These are phyloP conservation scores for Hydrotaea cyrtoneurina DNA, from an alignment of 2,888 invertebrate genomes.

Conservation along the genomic window DNA sequence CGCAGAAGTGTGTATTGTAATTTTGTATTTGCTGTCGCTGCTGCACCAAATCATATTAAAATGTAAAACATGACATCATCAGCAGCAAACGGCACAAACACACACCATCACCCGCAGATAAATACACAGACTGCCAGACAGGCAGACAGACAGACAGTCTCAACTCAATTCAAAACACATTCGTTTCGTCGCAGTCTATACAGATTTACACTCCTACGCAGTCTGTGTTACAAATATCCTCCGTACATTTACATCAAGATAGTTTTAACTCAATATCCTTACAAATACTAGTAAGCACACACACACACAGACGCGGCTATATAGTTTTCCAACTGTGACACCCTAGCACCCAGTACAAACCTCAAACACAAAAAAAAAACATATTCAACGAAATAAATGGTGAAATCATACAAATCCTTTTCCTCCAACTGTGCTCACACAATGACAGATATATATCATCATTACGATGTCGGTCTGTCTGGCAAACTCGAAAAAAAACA, in stretches of 20 bases:
- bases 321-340: conserved; percentile 2
- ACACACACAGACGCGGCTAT: no score
- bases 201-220: not conserved
- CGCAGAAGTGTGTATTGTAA: conserved; percentile 32
- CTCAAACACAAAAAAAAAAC: not conserved
- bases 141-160: conserved; percentile 15
- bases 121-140: conserved; percentile 29
- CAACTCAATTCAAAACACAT: conserved; percentile 26
- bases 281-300: conserved; percentile 4
- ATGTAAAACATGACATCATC: conserved; percentile 62
- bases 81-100: not conserved
- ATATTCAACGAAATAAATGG: not conserved
- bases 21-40: conserved; percentile 6
- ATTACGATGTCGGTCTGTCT: not conserved
- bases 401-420: not conserved
- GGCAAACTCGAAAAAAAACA: not conserved
- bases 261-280: conserved; percentile 62
- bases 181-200: not conserved
- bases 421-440: not conserved
- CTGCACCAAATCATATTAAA: conserved; percentile 62
- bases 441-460: not conserved
- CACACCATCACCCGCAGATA: conserved; percentile 36
- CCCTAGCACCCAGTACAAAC: not conserved
- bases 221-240: conserved; percentile 26
- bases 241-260: conserved; percentile 40